Conservation (phyloP, 2,113 vertebrate species). For the Aegotheles bennettii region DNA sequence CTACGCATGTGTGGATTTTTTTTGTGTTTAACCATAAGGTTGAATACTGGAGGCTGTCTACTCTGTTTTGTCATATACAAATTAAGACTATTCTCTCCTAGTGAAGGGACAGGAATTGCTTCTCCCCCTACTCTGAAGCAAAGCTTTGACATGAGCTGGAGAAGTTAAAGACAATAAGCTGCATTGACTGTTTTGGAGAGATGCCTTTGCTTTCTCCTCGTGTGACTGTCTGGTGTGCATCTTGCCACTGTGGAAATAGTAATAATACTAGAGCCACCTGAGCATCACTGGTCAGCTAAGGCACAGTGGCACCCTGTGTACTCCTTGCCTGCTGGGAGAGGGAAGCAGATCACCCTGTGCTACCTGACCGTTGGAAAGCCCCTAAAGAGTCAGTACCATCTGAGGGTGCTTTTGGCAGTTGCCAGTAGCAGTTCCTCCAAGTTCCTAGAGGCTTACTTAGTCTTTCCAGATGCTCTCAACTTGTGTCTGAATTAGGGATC, state of each 20-base stretch:
- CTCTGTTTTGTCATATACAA: neutral
- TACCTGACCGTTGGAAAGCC: neutral
- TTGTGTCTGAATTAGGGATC: neutral
- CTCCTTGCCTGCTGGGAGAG: neutral
- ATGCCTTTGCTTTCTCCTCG: neutral
- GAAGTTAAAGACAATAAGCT: neutral
- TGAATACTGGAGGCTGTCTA: neutral
- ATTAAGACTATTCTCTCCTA: neutral
- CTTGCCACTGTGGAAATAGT: neutral
- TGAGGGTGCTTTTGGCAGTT: neutral
- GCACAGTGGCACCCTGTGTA: neutral
- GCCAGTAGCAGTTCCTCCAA: neutral
- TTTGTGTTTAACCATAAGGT: neutral
- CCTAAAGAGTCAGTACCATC: neutral
- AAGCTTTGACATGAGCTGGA: neutral
- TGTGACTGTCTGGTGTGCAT: neutral
- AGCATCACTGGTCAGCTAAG: neutral
- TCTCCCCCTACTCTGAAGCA: neutral
- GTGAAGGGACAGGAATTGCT: neutral
- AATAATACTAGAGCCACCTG: neutral
- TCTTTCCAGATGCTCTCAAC: neutral
- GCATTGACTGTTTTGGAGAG: neutral
- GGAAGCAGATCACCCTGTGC: neutral
- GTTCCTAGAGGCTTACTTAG: neutral
- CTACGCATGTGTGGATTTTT: neutral